Evolutionary conservation across 1,140 invertebrate genomes (phyloP), one percentile per base, ranked within the genome.

Genomic region (Drosophila burlai): DNA sequence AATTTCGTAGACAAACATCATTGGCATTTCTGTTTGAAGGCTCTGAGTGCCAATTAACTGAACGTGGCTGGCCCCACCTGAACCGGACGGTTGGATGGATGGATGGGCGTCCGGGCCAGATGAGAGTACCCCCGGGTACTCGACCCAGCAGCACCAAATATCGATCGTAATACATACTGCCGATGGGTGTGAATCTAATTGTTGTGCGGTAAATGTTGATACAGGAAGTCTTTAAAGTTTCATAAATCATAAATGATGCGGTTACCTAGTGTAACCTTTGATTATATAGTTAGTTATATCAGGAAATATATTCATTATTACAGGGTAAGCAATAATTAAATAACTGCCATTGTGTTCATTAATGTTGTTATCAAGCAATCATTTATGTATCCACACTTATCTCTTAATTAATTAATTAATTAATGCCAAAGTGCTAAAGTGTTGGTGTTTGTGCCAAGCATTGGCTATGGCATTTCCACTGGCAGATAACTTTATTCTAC

Each of bases 21-120:
- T 79, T 83, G 76, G 55, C 82, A 81, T 81, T 81, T 73, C 59
- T 73, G 58, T 77, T 77, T 72, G 81, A 68, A 52, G 67, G 64
- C 73, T 68, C 59, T 63, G 57, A 80, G 76, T 75, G 81, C 62
- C 71, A 83, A 83, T 83, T 83, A 65, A 83, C 38, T 73, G 69
- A 72, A 60, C 69, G 69, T 72, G 67, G 21, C 36, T 43, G 26
- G 54, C n/a, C 15, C 67, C 68, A 73, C 69, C 69, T 72, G 69
- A 60, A 43, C 29, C 61, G 45, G 65, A 34, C 26, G 36, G 45
- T 21, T 21, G 43, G 43, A 24, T 47, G 46, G 45, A 26, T 24
- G 46, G 18, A 24, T 46, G 46, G 50, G 31, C 7, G 10, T 16
- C 15, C 24, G 24, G 47, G 16, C 8, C 24, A 15, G 47, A 38